Evolutionary conservation across 2,888 invertebrate species (phyloP), one percentile per base, ranked within the genome.

Genomic region (Leptopilina syphax): DNA sequence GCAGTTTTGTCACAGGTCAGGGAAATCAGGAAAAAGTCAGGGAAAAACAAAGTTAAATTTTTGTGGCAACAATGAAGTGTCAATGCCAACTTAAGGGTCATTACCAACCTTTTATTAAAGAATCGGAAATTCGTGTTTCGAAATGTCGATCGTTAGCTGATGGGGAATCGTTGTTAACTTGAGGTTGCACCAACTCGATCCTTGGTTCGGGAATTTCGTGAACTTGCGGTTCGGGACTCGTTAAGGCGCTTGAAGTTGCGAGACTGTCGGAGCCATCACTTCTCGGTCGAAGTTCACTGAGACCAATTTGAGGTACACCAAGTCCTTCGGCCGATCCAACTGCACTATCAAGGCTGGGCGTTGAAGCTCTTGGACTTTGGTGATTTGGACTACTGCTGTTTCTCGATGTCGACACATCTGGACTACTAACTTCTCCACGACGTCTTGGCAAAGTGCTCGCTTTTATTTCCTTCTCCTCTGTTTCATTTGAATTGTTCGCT

Each of bases 271-370:
- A 84, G 91, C 94, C 77, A 92, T 94, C 82, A 93, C 94, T 88
- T 73, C 90, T 84, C 2, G 91, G 90, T 70, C 90, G 86, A 10
- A 86, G 82, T 41, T 88, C 89, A 63, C 89, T 89, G 66, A 86
- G 84, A 12, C 83, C 85, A 66, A 84, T 82, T 54, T 87, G 86
- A 24, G 86, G 83, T 76, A 81, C 79, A 10, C 89, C 90, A 68
- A 94, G 88, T 18, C 94, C 94, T 86, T 94, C 94, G 85, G 94
- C 94, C 0, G 94, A 94, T 1, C 94, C 94, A 27, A 94, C 94
- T 10, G 94, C 94, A 13, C 94, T 94, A 88, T 94, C 94, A 27
- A 93, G 93, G 80, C 93, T 94, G 54, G 94, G 94, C 12, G 94
- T 93, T 54, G 94, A 94, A 4, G 88, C 89, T 77, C 90, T 85